Conservation (phyloP, 2,113 vertebrate genomes). For the Crotalus tigris region DNA sequence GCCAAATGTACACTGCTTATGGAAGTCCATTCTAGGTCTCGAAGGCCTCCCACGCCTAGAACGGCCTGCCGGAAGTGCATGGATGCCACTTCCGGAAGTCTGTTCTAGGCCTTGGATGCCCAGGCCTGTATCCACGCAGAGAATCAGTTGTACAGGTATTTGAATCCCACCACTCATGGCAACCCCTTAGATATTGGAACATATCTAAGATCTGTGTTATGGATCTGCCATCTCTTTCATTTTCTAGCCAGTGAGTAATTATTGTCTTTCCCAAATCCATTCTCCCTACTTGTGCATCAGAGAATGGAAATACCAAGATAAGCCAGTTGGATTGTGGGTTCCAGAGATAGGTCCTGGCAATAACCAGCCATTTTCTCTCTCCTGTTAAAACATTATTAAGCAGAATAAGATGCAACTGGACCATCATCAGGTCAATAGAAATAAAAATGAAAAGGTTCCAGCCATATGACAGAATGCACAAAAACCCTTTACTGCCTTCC, state of each 20-base stretch:
- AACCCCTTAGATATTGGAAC: background rate
- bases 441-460: background rate
- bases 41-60: no score
- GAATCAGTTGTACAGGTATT: no score
- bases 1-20: no score
- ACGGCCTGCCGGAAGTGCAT: no score
- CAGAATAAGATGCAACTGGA: slow-evolving; percentile 88
- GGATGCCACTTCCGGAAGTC: no score
- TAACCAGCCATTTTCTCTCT: background rate
- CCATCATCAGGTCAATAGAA: slow-evolving; percentile 64
- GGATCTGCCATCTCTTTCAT: background rate
- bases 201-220: background rate
- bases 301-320: background rate
- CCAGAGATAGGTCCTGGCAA: background rate
- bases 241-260: background rate
- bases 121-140: no score
- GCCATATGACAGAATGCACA: background rate
- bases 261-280: background rate
- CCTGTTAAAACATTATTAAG: slow-evolving; percentile 86
- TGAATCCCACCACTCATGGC: background rate
- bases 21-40: no score
- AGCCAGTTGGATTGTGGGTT: background rate
- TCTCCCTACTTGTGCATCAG: background rate
- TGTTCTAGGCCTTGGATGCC: no score
- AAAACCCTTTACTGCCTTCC: background rate